Percentiles rank a stretch among this genome's conserved stretches.
phyloP scores from a whole-genome alignment of 1,140 invertebrate species.

The Steinernema khuongi region DNA sequence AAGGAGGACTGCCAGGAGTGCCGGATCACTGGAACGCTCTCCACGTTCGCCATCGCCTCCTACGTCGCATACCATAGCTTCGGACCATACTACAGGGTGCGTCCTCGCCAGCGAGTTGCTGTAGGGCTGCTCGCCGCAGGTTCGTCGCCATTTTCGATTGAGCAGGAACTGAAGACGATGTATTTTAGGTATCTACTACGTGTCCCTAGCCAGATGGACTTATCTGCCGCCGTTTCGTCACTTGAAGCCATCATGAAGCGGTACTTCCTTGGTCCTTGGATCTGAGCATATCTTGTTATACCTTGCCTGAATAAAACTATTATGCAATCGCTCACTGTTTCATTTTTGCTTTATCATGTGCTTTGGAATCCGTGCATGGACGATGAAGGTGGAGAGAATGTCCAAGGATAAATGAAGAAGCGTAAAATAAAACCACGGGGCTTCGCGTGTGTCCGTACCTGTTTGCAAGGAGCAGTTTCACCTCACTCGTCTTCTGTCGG shows the following conservation, averaged over 20 bases:
- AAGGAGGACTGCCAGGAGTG: background rate
- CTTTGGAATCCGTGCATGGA: too few species aligned
- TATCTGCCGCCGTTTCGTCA: background rate
- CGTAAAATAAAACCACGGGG: too few species aligned
- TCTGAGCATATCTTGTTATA: too few species aligned
- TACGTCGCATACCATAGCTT: background rate
- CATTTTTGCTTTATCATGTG: too few species aligned
- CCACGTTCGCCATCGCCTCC: background rate
- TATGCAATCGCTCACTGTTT: too few species aligned
- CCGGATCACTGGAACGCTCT: background rate
- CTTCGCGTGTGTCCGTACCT: too few species aligned
- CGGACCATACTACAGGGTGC: background rate
- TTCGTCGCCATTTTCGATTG: background rate
- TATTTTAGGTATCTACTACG: slow-evolving; percentile 5
- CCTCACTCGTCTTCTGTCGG: too few species aligned
- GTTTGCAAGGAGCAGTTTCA: too few species aligned
- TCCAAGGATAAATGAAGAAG: too few species aligned
- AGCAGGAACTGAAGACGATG: background rate
- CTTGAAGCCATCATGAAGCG: background rate
- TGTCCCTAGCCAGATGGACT: background rate
- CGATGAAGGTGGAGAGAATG: too few species aligned
- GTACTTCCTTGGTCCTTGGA: background rate
- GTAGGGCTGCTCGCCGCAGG: background rate
- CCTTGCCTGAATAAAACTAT: too few species aligned
- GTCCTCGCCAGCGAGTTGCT: background rate